Percentiles rank a stretch among this genome's conserved stretches.
Conservation (phyloP, 1,140 invertebrate genomes). For the Dermatophagoides farinae region DNA sequence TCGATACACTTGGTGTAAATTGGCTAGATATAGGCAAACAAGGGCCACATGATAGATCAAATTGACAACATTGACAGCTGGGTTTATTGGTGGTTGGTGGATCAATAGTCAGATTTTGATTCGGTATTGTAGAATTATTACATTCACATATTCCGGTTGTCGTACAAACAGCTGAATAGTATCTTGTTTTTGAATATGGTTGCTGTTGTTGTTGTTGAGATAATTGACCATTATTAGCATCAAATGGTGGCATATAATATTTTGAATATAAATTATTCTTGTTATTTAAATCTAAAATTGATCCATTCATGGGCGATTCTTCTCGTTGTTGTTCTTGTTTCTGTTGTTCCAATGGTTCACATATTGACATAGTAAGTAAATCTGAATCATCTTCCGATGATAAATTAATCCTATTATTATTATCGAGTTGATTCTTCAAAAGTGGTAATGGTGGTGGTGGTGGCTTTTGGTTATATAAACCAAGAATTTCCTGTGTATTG, state of each 20-base stretch:
- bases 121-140: no score
- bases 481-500: not conserved
- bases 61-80: no score
- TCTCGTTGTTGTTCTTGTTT: not conserved
- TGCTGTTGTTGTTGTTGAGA: not conserved
- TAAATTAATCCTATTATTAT: no score
- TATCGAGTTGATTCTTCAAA: not conserved
- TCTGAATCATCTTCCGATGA: not conserved
- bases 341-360: not conserved
- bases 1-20: no score
- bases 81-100: no score
- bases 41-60: no score
- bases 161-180: constrained; percentile 1
- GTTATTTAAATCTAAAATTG: not conserved
- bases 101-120: not conserved
- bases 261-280: not conserved
- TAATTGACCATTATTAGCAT: not conserved
- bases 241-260: constrained; percentile 7
- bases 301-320: not conserved
- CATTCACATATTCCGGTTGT: not conserved
- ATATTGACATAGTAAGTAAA: not conserved
- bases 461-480: not conserved
- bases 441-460: not conserved
- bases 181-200: not conserved
- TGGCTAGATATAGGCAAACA: no score